Evolutionary conservation across 2,113 vertebrate species (phyloP).

Genomic region (Trematomus loennbergii): DNA sequence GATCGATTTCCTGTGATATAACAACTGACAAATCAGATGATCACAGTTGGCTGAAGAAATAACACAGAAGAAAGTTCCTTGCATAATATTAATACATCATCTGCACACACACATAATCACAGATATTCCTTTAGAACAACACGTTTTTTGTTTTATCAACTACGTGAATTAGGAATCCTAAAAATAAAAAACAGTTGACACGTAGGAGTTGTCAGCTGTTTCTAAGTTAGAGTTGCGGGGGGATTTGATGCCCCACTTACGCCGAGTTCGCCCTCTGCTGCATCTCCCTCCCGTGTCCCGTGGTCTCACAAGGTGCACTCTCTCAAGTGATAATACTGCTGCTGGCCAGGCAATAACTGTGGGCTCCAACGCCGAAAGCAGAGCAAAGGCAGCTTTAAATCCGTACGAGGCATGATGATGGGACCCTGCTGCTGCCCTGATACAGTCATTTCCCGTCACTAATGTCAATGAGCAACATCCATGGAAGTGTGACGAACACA

Average conservation of each 20-base stretch:
- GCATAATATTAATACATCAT: not conserved
- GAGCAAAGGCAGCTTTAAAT: slow-evolving; percentile 61
- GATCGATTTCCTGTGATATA: not conserved
- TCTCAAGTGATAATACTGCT: slow-evolving; percentile 54
- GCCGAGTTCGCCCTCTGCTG: slow-evolving; percentile 82
- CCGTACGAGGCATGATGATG: slow-evolving; percentile 62
- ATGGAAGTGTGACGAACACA: slow-evolving; percentile 18
- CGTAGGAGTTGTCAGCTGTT: not conserved
- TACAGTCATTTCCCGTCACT: slow-evolving; percentile 49
- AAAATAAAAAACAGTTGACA: not conserved
- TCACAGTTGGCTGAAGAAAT: not conserved
- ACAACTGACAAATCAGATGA: not conserved
- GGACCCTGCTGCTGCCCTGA: slow-evolving; percentile 46
- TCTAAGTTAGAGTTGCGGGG: slow-evolving; percentile 1
- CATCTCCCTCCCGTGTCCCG: slow-evolving; percentile 73
- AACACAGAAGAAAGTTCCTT: not conserved
- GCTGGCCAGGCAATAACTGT: slow-evolving; percentile 45
- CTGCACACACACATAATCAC: not conserved
- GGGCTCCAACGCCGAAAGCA: slow-evolving; percentile 58
- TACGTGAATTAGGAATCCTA: not conserved
- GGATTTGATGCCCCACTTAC: slow-evolving; percentile 78
- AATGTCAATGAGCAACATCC: slow-evolving; percentile 57
- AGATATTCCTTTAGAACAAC: not conserved
- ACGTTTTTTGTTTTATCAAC: not conserved
- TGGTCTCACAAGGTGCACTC: slow-evolving; percentile 71